Evolutionary conservation across 2,113 vertebrate genomes (phyloP).

Genomic region (Zosterops japonicus): DNA sequence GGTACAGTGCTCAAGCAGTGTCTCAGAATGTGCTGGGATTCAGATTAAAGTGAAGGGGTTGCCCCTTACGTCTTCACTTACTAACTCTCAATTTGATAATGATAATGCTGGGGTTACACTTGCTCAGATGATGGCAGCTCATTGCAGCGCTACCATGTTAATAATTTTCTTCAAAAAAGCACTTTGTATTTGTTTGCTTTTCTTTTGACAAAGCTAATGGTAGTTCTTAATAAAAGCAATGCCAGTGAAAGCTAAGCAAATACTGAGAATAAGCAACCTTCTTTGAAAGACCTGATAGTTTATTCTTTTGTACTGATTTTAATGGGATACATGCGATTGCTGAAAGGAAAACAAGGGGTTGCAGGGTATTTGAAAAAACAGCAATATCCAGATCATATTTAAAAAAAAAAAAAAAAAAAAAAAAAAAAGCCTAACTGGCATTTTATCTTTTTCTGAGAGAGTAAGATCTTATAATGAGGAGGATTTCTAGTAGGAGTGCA

Average conservation of each 20-base stretch:
- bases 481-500: neutral
- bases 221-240: neutral
- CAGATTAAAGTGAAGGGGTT: neutral
- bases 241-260: neutral
- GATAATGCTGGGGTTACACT: neutral
- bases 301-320: neutral
- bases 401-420: neutral
- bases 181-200: neutral
- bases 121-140: neutral
- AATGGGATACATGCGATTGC: neutral
- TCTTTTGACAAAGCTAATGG: neutral
- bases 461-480: neutral
- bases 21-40: neutral
- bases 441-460: neutral
- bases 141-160: neutral
- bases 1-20: neutral
- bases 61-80: neutral
- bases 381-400: neutral
- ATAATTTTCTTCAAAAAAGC: neutral
- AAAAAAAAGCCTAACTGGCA: neutral
- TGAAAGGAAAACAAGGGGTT: neutral
- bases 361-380: neutral
- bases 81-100: neutral
- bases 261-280: neutral
- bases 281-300: neutral